These are phyloP conservation scores for Pantherophis alleghaniensis DNA, from an alignment of 2,797 vertebrate species.

Conservation along the genomic window DNA sequence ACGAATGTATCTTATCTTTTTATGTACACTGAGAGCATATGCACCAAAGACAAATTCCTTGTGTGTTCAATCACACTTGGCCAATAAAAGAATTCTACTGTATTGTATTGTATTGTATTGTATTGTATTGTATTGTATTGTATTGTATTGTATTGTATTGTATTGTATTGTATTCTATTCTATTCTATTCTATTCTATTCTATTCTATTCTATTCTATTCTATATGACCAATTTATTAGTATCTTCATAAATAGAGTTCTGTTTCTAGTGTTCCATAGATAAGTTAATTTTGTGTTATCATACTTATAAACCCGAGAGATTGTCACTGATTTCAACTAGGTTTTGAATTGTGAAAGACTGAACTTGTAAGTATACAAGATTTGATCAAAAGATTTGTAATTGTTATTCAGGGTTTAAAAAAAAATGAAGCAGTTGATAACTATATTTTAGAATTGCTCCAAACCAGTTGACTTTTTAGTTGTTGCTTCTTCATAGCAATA, in stretches of 20 bases:
- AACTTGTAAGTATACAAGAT: neutral
- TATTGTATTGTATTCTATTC: no score
- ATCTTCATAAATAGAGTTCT: slow-evolving; percentile 4
- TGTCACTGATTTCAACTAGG: neutral
- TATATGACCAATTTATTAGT: slow-evolving; percentile 4
- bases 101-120: no score
- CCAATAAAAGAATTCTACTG: no score
- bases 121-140: no score
- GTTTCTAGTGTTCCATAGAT: slow-evolving; percentile 14
- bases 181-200: no score
- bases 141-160: no score
- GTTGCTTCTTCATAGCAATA: slow-evolving; percentile 54
- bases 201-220: no score
- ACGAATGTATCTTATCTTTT: no score
- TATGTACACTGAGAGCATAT: no score
- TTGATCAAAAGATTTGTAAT: slow-evolving; percentile 39
- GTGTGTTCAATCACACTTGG: no score
- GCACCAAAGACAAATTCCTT: no score
- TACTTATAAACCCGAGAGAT: slow-evolving; percentile 23
- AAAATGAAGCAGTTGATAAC: slow-evolving; percentile 37
- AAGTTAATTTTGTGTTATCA: slow-evolving; percentile 31
- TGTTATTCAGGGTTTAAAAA: slow-evolving; percentile 53
- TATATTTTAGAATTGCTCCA: slow-evolving; percentile 30
- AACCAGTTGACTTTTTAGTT: slow-evolving; percentile 44
- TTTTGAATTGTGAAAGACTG: neutral